These are phyloP conservation scores for Rhinoderma darwinii DNA, from an alignment of 2,113 vertebrate genomes.

Conservation along the genomic window DNA sequence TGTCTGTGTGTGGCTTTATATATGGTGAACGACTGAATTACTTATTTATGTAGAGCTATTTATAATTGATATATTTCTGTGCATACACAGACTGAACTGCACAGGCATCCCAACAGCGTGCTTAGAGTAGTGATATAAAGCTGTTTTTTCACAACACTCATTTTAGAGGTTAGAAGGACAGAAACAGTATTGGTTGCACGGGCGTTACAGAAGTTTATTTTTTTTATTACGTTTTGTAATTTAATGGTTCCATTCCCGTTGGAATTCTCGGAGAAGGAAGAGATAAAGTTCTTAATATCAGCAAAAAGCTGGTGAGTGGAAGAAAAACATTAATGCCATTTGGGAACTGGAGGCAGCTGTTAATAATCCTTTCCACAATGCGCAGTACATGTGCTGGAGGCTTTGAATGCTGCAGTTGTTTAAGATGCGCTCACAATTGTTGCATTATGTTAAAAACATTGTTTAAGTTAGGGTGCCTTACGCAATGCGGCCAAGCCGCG, in stretches of 20 bases:
- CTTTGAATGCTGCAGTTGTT: background rate
- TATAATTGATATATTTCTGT: constrained; percentile 28
- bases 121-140: background rate
- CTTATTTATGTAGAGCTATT: constrained; percentile 8
- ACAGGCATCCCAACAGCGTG: background rate
- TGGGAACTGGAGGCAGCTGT: constrained; percentile 43
- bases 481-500: too few species aligned
- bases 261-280: constrained; percentile 38
- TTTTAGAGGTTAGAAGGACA: constrained; percentile 16
- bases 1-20: background rate
- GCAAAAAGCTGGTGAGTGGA: constrained; percentile 41
- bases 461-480: background rate
- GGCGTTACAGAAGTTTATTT: constrained; percentile 40
- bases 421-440: constrained; percentile 24
- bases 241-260: constrained; percentile 41
- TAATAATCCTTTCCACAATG: constrained; percentile 44
- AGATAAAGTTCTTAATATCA: constrained; percentile 52
- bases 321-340: constrained; percentile 49
- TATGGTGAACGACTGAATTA: constrained; percentile 15
- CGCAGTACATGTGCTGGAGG: constrained; percentile 18
- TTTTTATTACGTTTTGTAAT: constrained; percentile 48
- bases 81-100: background rate
- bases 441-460: background rate
- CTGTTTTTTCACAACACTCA: background rate
- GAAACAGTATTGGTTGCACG: constrained; percentile 5